Percentiles rank a stretch among this genome's conserved stretches.
Evolutionary conservation across 2,888 invertebrate species (phyloP).

Genomic region (Heterodera filipjevi): DNA sequence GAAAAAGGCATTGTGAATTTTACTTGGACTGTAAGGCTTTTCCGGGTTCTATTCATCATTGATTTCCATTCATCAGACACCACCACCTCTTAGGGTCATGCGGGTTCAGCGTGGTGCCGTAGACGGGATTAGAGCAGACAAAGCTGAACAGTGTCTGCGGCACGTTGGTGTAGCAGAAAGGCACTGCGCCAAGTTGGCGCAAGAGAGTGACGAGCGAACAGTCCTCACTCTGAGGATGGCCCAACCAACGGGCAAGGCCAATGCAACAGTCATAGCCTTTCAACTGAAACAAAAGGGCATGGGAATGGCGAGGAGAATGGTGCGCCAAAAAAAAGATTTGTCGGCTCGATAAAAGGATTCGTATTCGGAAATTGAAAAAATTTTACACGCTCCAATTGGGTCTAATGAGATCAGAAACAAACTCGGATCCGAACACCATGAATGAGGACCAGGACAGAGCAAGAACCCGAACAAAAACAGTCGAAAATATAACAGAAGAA

Average conservation of each 20-base stretch:
- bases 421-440: no score
- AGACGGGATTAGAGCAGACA: conserved; percentile 66
- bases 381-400: no score
- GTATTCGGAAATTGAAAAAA: no score
- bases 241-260: conserved; percentile 65
- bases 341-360: no score
- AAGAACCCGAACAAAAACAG: no score
- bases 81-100: conserved; percentile 54
- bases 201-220: conserved; percentile 56
- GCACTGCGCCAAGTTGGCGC: conserved; percentile 67
- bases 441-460: no score
- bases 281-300: conserved; percentile 47
- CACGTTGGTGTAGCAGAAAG: conserved; percentile 68
- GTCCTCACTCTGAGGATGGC: conserved; percentile 55
- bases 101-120: conserved; percentile 68
- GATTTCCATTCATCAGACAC: not conserved
- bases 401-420: no score
- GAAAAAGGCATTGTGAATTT: not conserved
- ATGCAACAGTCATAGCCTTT: conserved; percentile 65
- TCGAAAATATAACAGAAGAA: no score
- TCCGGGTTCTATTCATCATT: no score
- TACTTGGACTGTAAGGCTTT: not conserved
- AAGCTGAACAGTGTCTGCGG: conserved; percentile 65
- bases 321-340: no score
- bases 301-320: no score